Percentiles rank a stretch among this genome's conserved stretches.
These are phyloP conservation scores for mouse (Mus musculus) DNA, from an alignment of 2,113 vertebrate species.

Conservation along the genomic window DNA sequence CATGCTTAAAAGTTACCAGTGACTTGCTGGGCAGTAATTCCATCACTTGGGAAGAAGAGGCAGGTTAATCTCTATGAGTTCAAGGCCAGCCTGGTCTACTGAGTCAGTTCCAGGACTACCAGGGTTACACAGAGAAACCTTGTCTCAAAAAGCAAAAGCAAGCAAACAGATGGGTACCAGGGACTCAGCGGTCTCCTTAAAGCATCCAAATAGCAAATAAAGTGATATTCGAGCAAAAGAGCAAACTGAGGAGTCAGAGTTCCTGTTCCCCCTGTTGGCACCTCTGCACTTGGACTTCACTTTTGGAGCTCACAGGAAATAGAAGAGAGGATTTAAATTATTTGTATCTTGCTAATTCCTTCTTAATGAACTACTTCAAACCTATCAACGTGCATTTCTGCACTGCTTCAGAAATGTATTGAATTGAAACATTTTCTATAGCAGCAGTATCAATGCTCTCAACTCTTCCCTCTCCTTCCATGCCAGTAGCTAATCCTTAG, in stretches of 20 bases:
- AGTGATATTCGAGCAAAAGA: neutral
- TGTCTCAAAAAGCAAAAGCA: neutral
- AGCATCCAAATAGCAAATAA: neutral
- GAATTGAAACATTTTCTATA: conserved; percentile 6
- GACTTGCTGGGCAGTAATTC: neutral
- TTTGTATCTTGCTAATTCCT: neutral
- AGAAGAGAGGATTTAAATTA: neutral
- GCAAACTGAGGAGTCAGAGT: neutral
- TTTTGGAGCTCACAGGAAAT: neutral
- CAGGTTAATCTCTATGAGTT: neutral
- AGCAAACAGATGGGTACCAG: neutral
- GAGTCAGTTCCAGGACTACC: neutral
- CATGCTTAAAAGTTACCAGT: neutral
- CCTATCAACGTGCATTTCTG: neutral
- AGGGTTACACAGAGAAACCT: neutral
- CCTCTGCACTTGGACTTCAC: neutral
- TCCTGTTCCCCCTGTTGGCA: neutral
- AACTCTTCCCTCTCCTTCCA: neutral
- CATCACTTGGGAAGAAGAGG: neutral
- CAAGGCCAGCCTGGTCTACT: neutral
- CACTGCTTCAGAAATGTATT: neutral
- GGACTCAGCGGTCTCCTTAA: neutral
- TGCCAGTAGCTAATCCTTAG: neutral
- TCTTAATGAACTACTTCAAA: conserved; percentile 29
- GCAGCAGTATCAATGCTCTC: neutral